These are phyloP conservation scores for Vanessa atalanta DNA, from an alignment of 1,140 invertebrate genomes.

Conservation along the genomic window DNA sequence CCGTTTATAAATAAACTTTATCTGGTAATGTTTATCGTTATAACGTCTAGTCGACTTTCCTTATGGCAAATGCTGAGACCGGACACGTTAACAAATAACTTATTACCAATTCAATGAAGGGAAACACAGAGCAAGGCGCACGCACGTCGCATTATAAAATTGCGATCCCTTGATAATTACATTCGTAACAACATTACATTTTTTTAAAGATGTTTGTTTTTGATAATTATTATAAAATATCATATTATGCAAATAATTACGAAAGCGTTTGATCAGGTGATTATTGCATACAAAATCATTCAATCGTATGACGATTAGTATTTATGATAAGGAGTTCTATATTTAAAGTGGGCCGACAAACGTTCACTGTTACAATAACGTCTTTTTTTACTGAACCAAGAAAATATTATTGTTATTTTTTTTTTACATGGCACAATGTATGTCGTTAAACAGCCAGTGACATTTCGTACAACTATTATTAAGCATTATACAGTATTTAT, in stretches of 20 bases:
- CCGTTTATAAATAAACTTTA: conserved; percentile 17
- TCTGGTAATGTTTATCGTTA: conserved; percentile 11
- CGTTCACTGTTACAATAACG: no score
- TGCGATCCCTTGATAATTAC: conserved; percentile 21
- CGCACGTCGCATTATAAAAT: conserved; percentile 35
- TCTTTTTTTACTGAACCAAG: no score
- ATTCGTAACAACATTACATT: conserved; percentile 8
- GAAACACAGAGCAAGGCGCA: conserved; percentile 50
- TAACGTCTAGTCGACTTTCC: conserved; percentile 36
- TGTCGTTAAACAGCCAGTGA: no score
- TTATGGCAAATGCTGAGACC: conserved; percentile 38
- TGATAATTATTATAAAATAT: no score
- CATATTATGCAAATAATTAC: background rate
- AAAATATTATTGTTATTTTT: no score
- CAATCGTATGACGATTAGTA: background rate
- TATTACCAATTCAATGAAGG: conserved; percentile 72
- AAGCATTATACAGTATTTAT: no score
- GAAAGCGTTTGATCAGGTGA: background rate
- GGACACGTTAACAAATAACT: conserved; percentile 56
- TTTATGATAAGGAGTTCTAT: no score
- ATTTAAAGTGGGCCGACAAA: no score
- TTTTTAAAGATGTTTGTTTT: background rate
- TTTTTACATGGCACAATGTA: no score
- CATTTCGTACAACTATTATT: no score
- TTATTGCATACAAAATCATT: background rate